Percentiles rank a stretch among this genome's conserved stretches.
Evolutionary conservation across 2,797 vertebrate genomes (phyloP).

Genomic region (Harpagifer antarcticus): DNA sequence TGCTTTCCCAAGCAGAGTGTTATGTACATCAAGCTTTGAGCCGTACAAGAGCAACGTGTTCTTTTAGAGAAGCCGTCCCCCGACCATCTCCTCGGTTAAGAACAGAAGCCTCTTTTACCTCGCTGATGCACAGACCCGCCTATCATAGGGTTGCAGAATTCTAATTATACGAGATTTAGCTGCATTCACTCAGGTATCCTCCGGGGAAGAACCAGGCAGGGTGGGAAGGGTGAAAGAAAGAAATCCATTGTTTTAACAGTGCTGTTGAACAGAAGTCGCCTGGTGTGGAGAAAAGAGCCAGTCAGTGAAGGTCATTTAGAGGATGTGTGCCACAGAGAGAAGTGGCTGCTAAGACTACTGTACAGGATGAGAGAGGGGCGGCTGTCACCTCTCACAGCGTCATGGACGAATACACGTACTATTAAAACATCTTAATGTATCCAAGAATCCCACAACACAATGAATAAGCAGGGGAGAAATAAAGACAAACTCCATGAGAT

Average conservation of each 20-base stretch:
- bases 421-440: slow-evolving; percentile 2
- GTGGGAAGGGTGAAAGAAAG: slow-evolving; percentile 10
- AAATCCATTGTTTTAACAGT: slow-evolving; percentile 58
- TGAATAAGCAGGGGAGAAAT: neutral
- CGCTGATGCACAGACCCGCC: slow-evolving; percentile 65
- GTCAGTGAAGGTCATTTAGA: slow-evolving; percentile 77
- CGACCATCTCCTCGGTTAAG: slow-evolving; percentile 53
- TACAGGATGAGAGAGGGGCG: slow-evolving; percentile 30
- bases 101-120: slow-evolving; percentile 54
- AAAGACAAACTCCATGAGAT: neutral
- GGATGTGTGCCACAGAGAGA: slow-evolving; percentile 61
- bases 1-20: slow-evolving; percentile 62
- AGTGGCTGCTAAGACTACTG: slow-evolving; percentile 51
- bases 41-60: slow-evolving; percentile 42
- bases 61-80: slow-evolving; percentile 48
- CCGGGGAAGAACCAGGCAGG: slow-evolving; percentile 44
- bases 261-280: slow-evolving; percentile 55
- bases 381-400: slow-evolving; percentile 40
- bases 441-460: slow-evolving; percentile 1
- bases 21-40: slow-evolving; percentile 73
- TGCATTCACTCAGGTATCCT: slow-evolving; percentile 64
- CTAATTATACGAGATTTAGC: slow-evolving; percentile 75
- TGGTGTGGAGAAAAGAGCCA: slow-evolving; percentile 45
- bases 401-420: slow-evolving; percentile 8
- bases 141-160: slow-evolving; percentile 67